phyloP scores from a whole-genome alignment of 1,140 invertebrate species.

The Halotydeus destructor region DNA sequence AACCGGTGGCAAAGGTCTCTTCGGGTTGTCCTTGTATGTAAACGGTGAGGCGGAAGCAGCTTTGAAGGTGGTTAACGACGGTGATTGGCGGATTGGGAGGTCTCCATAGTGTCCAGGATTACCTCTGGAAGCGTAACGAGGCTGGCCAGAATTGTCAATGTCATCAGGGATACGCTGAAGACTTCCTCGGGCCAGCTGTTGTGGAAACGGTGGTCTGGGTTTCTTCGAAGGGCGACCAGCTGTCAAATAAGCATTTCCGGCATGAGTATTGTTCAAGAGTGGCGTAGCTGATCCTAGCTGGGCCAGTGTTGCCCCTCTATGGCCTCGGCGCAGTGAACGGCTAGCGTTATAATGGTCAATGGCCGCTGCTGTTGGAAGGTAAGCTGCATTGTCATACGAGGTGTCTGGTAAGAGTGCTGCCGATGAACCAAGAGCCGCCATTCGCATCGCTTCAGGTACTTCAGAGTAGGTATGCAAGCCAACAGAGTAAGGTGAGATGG shows the following conservation, averaged over 20 bases:
- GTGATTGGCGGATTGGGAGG: slow-evolving; percentile 3
- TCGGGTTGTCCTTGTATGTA: slow-evolving; percentile 3
- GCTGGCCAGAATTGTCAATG: neutral
- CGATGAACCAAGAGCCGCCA: slow-evolving; percentile 7
- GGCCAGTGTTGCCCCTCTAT: slow-evolving; percentile 3
- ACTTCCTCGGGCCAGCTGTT: neutral
- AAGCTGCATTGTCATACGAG: slow-evolving; percentile 14
- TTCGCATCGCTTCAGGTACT: slow-evolving; percentile 8
- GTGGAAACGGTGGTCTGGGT: slow-evolving; percentile 1
- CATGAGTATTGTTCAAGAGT: slow-evolving; percentile 5
- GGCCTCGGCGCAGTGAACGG: slow-evolving; percentile 9
- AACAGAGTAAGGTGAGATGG: slow-evolving; percentile 9
- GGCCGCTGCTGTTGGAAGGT: slow-evolving; percentile 10
- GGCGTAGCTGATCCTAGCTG: slow-evolving; percentile 8
- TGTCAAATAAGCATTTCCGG: slow-evolving; percentile 2
- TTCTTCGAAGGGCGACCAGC: slow-evolving; percentile 12
- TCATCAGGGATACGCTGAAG: neutral
- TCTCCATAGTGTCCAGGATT: slow-evolving; percentile 1
- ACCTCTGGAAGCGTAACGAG: neutral
- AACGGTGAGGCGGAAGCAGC: neutral
- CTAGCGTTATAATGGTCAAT: slow-evolving; percentile 7
- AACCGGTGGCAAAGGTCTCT: slow-evolving; percentile 13
- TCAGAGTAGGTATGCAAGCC: slow-evolving; percentile 11
- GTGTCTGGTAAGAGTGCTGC: slow-evolving; percentile 9
- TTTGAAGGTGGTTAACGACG: slow-evolving; percentile 7